Percentiles rank a stretch among this genome's conserved stretches.
Evolutionary conservation across 2,888 invertebrate species (phyloP).

Genomic region (Macrosiphum euphorbiae): DNA sequence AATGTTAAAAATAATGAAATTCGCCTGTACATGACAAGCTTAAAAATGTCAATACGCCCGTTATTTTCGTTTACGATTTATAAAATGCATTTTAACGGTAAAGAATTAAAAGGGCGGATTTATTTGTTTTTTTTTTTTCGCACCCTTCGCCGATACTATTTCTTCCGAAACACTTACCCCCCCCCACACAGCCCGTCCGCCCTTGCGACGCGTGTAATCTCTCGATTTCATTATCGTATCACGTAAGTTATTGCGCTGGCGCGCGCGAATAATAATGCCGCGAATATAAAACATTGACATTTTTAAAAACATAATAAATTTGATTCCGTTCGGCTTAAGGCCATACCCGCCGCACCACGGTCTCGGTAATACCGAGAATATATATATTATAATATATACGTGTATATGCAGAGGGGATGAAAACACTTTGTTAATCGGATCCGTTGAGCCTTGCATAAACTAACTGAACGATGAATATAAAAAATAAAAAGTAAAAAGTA

Average conservation of each 20-base stretch:
- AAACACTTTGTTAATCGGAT: conserved; percentile 65
- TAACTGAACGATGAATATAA: conserved; percentile 62
- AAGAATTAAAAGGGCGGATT: conserved; percentile 60
- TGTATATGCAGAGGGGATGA: not conserved
- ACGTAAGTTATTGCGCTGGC: conserved; percentile 61
- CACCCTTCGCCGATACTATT: conserved; percentile 40
- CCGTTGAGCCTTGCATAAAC: conserved; percentile 61
- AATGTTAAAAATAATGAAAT: not conserved
- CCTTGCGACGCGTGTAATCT: conserved; percentile 57
- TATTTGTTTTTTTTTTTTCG: conserved; percentile 49
- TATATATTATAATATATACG: conserved; percentile 39
- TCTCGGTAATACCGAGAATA: not conserved
- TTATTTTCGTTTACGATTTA: conserved; percentile 52
- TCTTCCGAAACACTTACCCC: conserved; percentile 55
- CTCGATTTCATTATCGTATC: conserved; percentile 65
- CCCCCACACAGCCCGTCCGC: not conserved
- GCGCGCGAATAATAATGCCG: conserved; percentile 58
- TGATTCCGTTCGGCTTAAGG: conserved; percentile 62
- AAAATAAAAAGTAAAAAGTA: conserved; percentile 53
- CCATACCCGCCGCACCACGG: not conserved
- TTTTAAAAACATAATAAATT: conserved; percentile 65
- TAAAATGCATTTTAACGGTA: conserved; percentile 46
- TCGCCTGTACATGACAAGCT: conserved; percentile 31
- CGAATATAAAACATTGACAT: conserved; percentile 63
- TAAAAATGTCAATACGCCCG: conserved; percentile 25